Base-by-base conservation (phyloP, 2,797 vertebrate genomes). In the Bovichtus diacanthus region DNA sequence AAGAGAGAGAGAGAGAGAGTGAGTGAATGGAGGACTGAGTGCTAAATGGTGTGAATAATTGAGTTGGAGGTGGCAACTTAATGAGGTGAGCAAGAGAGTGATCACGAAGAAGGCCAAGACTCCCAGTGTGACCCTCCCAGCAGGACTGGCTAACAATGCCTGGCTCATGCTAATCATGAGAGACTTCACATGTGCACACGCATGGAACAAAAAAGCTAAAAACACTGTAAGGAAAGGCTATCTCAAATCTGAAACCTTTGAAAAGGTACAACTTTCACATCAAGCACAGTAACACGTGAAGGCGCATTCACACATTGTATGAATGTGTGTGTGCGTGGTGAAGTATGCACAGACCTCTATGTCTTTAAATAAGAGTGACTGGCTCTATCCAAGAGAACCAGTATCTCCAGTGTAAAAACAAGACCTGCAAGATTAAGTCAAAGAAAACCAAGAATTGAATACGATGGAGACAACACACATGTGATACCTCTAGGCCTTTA, bases 31-130 rank as follows among this genome's bases (percentile, higher is more conserved):
- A 93, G 94, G 92, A 94, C 95, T 95, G 95, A 96, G 95, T 95
- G 96, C 95, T 97, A 96, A 97, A 97, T 92, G 94, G 95, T 94
- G 93, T 94, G 81, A 97, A 97, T 96, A 96, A 96, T 97, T 97
- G 95, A 96, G 95, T 94, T 93, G 93, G 95, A 96, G 95, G 96
- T 94, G 94, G 95, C 94, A 95, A 93, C 90, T 94, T 95, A 95
- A 96, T 95, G 95, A 97, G 96, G 94, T 94, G 95, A 95, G 95
- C 90, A 89, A 90, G 79, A 88, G 87, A 91, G 83, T 78, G 90
- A 87, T 90, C 85, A 75, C 18, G 41, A 64, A 78, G 80, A 87
- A 80, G 88, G 87, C 83, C 87, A 74, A 87, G 81, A 93, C 88
- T 78, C 83, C 78, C 77, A 87, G 89, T 56, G 93, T 90, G 87